These are phyloP conservation scores for Shinisaurus crocodilurus DNA, from an alignment of 2,113 vertebrate genomes.

Conservation along the genomic window DNA sequence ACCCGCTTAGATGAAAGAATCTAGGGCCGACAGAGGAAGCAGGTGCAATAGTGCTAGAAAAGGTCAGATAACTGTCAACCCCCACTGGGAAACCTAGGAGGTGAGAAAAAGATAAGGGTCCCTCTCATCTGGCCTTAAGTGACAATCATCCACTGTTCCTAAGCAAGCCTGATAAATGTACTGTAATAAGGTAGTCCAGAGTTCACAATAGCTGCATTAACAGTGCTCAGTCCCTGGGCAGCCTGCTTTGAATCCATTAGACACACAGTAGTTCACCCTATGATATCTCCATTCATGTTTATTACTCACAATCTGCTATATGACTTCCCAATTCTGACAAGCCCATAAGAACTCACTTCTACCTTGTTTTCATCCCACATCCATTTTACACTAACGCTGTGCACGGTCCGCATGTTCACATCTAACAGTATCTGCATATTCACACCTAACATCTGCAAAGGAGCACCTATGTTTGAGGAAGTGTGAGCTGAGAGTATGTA, in stretches of 20 bases:
- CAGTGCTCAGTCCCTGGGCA: neutral
- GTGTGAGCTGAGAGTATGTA: no score
- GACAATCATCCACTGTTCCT: neutral
- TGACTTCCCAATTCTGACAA: neutral
- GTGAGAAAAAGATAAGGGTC: neutral
- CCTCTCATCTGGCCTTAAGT: neutral
- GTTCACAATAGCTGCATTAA: neutral
- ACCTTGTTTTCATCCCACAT: neutral
- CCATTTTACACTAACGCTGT: neutral
- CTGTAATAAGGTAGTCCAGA: neutral
- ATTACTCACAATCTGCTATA: neutral
- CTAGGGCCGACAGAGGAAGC: neutral
- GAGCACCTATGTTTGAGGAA: no score
- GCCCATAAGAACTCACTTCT: neutral
- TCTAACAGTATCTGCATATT: neutral
- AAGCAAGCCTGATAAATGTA: neutral
- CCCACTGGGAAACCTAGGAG: neutral
- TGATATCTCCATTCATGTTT: neutral
- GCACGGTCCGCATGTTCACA: no score
- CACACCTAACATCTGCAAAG: no score
- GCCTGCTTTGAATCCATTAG: slow-evolving; percentile 23
- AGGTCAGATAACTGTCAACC: neutral
- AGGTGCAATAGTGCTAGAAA: neutral
- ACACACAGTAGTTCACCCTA: neutral
- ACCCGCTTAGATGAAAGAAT: neutral